Conservation (phyloP, 35 echinoderm and acorn worm genomes). For the Anneissia japonica region DNA sequence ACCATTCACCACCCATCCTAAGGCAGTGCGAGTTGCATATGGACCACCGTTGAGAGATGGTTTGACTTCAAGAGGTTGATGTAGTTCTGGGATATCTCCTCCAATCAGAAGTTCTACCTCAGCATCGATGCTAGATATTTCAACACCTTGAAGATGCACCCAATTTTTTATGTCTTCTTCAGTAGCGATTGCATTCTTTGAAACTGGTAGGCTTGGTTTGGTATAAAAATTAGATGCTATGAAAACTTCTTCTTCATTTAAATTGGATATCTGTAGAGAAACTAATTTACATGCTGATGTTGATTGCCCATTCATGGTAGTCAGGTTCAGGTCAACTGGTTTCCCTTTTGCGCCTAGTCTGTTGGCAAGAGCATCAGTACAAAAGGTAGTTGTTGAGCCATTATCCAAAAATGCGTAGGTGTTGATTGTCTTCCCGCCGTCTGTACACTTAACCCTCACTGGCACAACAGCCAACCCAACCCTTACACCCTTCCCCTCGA, state of each 20-base stretch:
- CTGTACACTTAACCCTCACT: not conserved
- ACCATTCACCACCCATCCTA: conserved; percentile 56
- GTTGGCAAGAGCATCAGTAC: not conserved
- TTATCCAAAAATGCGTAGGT: not conserved
- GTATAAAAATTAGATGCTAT: not conserved
- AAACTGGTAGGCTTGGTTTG: not conserved
- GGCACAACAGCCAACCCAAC: not conserved
- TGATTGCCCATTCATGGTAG: not conserved
- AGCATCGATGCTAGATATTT: conserved; percentile 18
- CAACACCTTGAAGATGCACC: conserved; percentile 36
- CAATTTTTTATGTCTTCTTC: conserved; percentile 15
- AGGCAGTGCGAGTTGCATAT: conserved; percentile 32
- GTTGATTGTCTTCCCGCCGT: not conserved
- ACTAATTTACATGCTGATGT: not conserved
- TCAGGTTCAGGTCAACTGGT: not conserved
- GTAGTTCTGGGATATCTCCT: conserved; percentile 48
- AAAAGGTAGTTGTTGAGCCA: not conserved
- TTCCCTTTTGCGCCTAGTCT: not conserved
- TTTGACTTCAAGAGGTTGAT: conserved; percentile 19
- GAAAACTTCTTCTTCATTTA: not conserved
- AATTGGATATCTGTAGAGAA: not conserved
- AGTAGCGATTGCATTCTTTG: not conserved
- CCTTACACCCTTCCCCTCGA: not conserved
- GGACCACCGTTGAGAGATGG: not conserved
- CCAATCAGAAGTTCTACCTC: conserved; percentile 54